Conservation (phyloP, 2,888 invertebrate genomes). For the Ophion slaviceki region DNA sequence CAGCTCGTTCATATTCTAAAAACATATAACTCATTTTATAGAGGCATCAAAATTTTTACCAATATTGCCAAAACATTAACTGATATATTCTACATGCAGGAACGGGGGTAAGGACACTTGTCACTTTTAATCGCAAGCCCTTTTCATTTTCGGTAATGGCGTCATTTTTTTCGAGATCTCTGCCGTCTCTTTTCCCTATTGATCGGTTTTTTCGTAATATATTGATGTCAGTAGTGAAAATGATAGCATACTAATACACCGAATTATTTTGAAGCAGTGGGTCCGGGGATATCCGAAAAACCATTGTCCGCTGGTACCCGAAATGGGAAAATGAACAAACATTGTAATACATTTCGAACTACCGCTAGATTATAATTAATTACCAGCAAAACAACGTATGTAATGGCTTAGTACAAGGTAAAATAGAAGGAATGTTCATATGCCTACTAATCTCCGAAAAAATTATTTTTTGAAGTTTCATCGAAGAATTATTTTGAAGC, state of each 20-base stretch:
- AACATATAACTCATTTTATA: background rate
- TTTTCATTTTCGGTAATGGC: background rate
- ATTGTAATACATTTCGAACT: too few species aligned
- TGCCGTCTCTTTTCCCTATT: background rate
- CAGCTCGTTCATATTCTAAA: constrained; percentile 84
- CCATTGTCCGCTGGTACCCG: too few species aligned
- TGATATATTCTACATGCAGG: background rate
- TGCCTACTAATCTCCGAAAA: background rate
- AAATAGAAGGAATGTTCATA: background rate
- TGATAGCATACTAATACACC: too few species aligned
- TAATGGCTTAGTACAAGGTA: background rate
- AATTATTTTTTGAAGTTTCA: background rate
- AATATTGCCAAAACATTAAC: background rate
- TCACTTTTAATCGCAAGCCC: background rate
- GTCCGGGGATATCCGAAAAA: too few species aligned
- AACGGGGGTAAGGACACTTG: background rate
- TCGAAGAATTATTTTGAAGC: background rate
- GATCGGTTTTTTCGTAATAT: background rate
- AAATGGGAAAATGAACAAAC: too few species aligned
- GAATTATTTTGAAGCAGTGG: too few species aligned
- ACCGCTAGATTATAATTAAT: too few species aligned
- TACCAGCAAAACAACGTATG: too few species aligned
- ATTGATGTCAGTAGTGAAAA: too few species aligned
- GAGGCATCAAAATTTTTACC: background rate
- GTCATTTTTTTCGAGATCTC: background rate